Evolutionary conservation across 2,113 vertebrate genomes (phyloP).

Genomic region (Isurus oxyrinchus): DNA sequence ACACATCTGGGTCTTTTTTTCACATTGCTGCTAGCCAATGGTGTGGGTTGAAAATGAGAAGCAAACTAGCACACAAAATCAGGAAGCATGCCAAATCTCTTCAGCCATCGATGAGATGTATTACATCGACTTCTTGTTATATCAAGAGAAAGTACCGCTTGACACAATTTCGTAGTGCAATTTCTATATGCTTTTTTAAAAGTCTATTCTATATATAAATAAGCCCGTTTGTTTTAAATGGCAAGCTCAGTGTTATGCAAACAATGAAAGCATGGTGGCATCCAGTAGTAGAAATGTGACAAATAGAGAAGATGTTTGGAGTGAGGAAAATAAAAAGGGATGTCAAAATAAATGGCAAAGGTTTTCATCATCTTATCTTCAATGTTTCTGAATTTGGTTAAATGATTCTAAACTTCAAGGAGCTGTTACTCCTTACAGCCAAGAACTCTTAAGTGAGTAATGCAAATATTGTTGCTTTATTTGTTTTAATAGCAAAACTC

Average conservation of each 20-base stretch:
- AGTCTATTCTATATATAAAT: background rate
- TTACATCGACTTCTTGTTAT: background rate
- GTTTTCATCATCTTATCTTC: background rate
- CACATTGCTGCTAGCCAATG: background rate
- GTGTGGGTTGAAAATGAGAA: background rate
- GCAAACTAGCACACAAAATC: background rate
- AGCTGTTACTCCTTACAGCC: background rate
- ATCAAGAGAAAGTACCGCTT: background rate
- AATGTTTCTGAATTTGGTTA: background rate
- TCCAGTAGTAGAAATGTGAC: background rate
- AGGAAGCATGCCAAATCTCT: background rate
- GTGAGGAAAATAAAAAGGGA: background rate
- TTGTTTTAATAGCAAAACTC: background rate
- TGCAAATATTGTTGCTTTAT: conserved; percentile 1
- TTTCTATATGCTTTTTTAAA: background rate
- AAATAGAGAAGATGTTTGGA: background rate
- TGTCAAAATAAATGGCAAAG: conserved; percentile 27
- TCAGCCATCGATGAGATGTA: background rate
- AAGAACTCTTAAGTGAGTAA: conserved; percentile 21
- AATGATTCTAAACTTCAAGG: background rate
- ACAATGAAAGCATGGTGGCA: background rate
- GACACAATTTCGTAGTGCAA: background rate
- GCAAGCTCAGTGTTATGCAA: background rate
- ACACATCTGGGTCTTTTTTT: background rate
- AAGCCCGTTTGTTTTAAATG: background rate